Base-by-base conservation (phyloP, 2,797 vertebrate genomes). In the Halcyon badia region DNA sequence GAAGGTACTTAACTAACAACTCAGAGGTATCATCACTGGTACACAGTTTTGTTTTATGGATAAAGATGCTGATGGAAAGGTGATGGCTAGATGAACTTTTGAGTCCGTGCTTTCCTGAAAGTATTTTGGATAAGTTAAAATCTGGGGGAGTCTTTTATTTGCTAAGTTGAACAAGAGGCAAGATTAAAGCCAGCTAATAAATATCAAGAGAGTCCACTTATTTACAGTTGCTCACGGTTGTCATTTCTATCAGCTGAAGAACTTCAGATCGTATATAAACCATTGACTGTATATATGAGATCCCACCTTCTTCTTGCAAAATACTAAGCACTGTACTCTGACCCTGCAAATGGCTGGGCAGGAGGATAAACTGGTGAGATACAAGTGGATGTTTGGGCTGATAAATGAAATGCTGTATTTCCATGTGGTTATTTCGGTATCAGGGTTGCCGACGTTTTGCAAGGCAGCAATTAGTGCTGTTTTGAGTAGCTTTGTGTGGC, bases 171-270 rank as follows among this genome's bases (percentile, higher is more conserved):
- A 64, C 26, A 64, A 73, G 31, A 78, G 20, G 18, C 30, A 9
- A 22, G 6, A 51, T 88, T 76, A 86, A 86, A 96, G n/a, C 20
- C 39, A 37, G 19, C 37, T 69, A 51, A 57, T 49, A 75, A 87
- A 52, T 33, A 44, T 13, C 7, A 64, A 62, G 41, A 61, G 24
- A 64, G 14, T 76, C 14, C 9, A 69, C 46, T 83, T 25, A 49
- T 7, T 41, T 79, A 25, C 13, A 17, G 18, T 60, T 68, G 69
- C 58, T 79, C 39, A 20, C 25, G 46, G 25, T 18, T 88, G 26
- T 25, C 35, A 14, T 65, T 91, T 80, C 57, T 62, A 6, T 49
- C 41, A 44, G n/a, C n/a, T 84, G 88, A 70, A 96, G 66, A 89
- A 24, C 37, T 51, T 70, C 58, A 66, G n/a, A 5, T 71, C 28